A percentile compares a stretch with the other conserved stretches of the same genome.
phyloP scores from a whole-genome alignment of 2,888 invertebrate genomes.

The Rhamnusium bicolor region DNA sequence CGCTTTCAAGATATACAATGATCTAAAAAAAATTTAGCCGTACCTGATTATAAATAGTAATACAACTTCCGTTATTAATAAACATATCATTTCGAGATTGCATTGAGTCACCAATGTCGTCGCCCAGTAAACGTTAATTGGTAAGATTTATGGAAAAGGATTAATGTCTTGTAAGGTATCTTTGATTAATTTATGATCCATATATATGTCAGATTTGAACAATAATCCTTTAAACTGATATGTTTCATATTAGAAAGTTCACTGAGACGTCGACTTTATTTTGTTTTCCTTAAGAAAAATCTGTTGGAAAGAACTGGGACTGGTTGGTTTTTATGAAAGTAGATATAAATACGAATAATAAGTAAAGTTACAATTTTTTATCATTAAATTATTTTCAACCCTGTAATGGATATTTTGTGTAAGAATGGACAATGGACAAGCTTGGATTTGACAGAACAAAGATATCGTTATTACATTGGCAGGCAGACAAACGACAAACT shows the following conservation, averaged over 20 bases:
- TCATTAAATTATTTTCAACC: too few species aligned
- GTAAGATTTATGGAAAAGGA: conserved; percentile 38
- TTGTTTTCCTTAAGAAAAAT: background rate
- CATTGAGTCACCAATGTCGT: background rate
- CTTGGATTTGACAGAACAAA: too few species aligned
- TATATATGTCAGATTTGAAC: conserved; percentile 24
- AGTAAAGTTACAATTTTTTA: too few species aligned
- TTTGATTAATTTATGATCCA: conserved; percentile 35
- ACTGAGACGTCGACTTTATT: background rate
- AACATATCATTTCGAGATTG: conserved; percentile 22
- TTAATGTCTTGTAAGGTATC: conserved; percentile 28
- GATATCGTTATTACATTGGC: too few species aligned
- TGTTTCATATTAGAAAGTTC: conserved; percentile 27
- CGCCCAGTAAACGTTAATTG: conserved; percentile 30
- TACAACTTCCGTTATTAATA: conserved; percentile 29
- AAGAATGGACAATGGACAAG: too few species aligned
- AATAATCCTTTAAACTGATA: conserved; percentile 35
- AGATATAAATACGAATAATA: too few species aligned
- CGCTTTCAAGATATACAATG: too few species aligned
- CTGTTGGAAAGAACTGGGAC: background rate
- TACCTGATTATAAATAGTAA: too few species aligned
- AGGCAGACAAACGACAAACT: too few species aligned
- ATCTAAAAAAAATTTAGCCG: too few species aligned
- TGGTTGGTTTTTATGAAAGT: background rate
- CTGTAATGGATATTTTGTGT: too few species aligned